phyloP scores from a whole-genome alignment of 2,888 invertebrate species.

The Patella ulyssiponensis region DNA sequence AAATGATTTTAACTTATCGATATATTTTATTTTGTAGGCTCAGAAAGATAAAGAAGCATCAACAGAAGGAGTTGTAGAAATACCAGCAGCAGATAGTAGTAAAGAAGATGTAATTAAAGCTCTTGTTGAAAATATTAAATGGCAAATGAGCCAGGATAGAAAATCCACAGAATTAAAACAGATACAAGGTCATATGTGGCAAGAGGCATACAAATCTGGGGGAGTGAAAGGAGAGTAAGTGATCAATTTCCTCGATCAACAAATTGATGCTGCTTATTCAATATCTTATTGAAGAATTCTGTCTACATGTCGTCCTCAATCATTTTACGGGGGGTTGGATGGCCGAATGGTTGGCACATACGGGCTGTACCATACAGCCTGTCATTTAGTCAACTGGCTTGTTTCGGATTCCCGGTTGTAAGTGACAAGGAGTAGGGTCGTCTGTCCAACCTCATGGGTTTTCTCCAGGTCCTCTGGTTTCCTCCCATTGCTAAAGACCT shows the following conservation, averaged over 20 bases:
- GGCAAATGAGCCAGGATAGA: conserved; percentile 87
- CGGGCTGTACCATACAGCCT: too few species aligned
- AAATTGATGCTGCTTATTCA: background rate
- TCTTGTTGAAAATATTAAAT: conserved; percentile 81
- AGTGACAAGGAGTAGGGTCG: too few species aligned
- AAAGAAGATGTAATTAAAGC: conserved; percentile 75
- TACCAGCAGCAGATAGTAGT: conserved; percentile 54
- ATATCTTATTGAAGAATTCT: too few species aligned
- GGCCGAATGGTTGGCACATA: too few species aligned
- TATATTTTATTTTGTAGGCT: conserved; percentile 38
- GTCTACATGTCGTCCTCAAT: too few species aligned
- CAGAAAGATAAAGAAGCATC: conserved; percentile 73
- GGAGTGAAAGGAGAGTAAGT: conserved; percentile 92
- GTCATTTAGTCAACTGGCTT: too few species aligned
- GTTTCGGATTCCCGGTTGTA: too few species aligned
- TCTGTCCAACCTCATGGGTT: too few species aligned
- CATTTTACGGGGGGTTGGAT: too few species aligned
- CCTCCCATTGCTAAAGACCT: too few species aligned
- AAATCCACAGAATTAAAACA: conserved; percentile 86
- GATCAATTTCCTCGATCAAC: background rate
- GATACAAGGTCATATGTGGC: conserved; percentile 93
- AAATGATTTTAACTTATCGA: too few species aligned
- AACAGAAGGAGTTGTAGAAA: conserved; percentile 75
- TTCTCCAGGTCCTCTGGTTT: too few species aligned
- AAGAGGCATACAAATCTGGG: conserved; percentile 85